phyloP scores from a whole-genome alignment of 1,140 invertebrate genomes.

The Heliothis virescens region DNA sequence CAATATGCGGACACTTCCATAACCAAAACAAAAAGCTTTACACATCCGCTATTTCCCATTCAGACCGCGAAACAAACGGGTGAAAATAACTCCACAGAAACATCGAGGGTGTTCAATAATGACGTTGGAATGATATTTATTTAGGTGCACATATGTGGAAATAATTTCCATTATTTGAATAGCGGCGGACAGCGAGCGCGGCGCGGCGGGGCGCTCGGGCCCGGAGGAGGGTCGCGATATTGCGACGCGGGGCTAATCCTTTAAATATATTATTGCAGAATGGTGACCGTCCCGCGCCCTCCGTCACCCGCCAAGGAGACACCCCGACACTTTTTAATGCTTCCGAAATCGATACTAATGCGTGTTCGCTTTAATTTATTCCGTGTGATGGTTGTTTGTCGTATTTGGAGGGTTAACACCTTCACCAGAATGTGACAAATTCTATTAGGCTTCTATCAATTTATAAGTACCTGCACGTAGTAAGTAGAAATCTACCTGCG shows the following conservation, averaged over 20 bases:
- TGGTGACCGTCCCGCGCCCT: conserved; percentile 71
- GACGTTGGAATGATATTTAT: conserved; percentile 85
- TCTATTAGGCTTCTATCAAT: not conserved
- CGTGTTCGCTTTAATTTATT: conserved; percentile 65
- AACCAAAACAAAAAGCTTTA: conserved; percentile 50
- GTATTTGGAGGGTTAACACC: conserved; percentile 31
- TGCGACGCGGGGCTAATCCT: conserved; percentile 85
- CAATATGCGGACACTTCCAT: conserved; percentile 14
- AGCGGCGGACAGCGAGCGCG: conserved; percentile 69
- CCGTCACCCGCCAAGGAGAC: conserved; percentile 67
- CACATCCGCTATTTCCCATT: conserved; percentile 60
- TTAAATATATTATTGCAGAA: conserved; percentile 86
- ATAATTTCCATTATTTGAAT: conserved; percentile 86
- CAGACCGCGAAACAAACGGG: conserved; percentile 72
- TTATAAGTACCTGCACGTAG: too few species aligned
- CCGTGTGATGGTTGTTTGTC: conserved; percentile 47
- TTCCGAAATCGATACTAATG: conserved; percentile 78
- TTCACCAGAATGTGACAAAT: not conserved
- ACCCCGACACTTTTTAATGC: conserved; percentile 75
- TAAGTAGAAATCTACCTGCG: not conserved
- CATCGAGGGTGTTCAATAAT: conserved; percentile 85
- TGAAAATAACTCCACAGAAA: conserved; percentile 79
- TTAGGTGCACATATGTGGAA: conserved; percentile 86
- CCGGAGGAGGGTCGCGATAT: conserved; percentile 83
- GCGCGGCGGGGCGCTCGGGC: conserved; percentile 54